Base-by-base conservation (phyloP, 2,888 invertebrate genomes). In the Ectemnius lituratus region DNA sequence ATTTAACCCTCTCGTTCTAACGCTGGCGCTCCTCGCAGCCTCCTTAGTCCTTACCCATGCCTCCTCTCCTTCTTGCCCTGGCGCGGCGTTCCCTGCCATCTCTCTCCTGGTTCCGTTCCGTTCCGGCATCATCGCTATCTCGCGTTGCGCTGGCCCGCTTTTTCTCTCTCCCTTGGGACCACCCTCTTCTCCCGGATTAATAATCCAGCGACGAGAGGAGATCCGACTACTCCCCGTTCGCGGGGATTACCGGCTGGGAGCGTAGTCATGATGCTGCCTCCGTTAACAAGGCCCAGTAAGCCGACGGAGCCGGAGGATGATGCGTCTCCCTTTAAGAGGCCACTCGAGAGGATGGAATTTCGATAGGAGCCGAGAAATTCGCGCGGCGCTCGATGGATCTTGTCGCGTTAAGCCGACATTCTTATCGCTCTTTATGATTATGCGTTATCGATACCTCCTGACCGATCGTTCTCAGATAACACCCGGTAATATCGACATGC, bases 211-310 rank as follows among this genome's bases (percentile, higher is more conserved):
- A 65, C 69, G 73, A 67, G 73, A 80, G 78, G 76, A 64, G 73
- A 82, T 83, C 78, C 23, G 23, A 23, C 23, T 23, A 23, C 23
- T 23, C 23, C 23, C 23, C 23, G 23, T 23, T 23, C 78, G 81
- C 78, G 67, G 66, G 75, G 79, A 82, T 81, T 84, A 84, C 68
- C 76, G 78, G 65, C 73, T 62, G 67, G 76, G 79, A 79, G 81
- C 71, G 72, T 27, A 76, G 75, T 67, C 69, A 71, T 83, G 79
- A 81, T 83, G 81, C 77, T 83, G 81, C 76, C 37, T 79, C 76
- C 79, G 79, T 83, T 83, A 83, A 83, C 83, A 81, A 83, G 83
- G 76, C 66, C 72, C 73, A 70, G 79, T 73, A 69, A 69, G 70
- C 66, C 56, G 52, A 64, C 52, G 59, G 59, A 52, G 16, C 37